Conservation (phyloP, 2,797 vertebrate genomes). For the Poeciliopsis paucimaculata region DNA sequence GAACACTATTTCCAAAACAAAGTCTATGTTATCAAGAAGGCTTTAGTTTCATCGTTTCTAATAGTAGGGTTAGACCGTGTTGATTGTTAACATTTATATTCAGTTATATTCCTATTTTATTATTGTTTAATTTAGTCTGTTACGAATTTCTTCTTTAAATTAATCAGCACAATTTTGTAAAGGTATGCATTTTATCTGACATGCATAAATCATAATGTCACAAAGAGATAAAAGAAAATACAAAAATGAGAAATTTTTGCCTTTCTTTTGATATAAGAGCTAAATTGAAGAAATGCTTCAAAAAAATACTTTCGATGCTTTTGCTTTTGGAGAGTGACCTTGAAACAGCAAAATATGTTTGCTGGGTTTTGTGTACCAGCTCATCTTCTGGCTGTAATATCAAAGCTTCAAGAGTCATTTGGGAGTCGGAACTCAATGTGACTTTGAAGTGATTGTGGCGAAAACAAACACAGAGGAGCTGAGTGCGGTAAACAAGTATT, state of each 20-base stretch:
- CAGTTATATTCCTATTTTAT: neutral
- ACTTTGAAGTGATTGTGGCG: constrained; percentile 67
- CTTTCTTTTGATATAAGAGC: neutral
- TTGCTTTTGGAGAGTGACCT: constrained; percentile 37
- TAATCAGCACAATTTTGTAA: neutral
- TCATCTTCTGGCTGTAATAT: constrained; percentile 61
- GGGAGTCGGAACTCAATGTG: constrained; percentile 65
- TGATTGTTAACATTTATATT: neutral
- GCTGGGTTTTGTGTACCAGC: constrained; percentile 53
- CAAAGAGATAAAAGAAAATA: neutral
- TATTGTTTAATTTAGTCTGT: neutral
- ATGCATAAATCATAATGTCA: neutral
- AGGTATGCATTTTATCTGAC: neutral
- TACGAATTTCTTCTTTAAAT: neutral
- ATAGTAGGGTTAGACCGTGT: no score
- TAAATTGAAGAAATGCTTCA: constrained; percentile 19
- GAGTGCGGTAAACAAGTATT: constrained; percentile 57
- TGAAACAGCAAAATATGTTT: constrained; percentile 55
- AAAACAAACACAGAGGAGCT: constrained; percentile 63
- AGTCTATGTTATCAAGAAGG: neutral
- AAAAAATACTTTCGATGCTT: constrained; percentile 29
- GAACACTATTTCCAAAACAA: neutral
- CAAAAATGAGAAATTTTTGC: neutral
- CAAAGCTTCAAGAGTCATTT: constrained; percentile 71
- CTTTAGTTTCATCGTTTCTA: neutral